Conservation (phyloP, 2,888 invertebrate genomes). For the Phortica magna region DNA sequence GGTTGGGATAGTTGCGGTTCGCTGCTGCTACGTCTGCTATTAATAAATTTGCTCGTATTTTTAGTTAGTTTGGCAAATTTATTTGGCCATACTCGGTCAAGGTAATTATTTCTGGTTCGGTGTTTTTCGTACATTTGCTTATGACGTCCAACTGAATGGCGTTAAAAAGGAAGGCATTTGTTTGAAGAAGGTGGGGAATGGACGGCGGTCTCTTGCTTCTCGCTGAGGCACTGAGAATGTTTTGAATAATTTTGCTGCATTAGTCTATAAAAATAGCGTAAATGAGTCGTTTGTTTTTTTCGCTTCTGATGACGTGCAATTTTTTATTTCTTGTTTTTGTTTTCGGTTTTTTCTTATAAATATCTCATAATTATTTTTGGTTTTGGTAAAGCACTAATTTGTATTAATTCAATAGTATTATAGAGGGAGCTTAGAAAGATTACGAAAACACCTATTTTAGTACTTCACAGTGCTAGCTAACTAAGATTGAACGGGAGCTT, state of each 20-base stretch:
- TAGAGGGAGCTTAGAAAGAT: too few species aligned
- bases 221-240: conserved; percentile 36
- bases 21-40: background rate
- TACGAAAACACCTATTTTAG: too few species aligned
- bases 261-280: conserved; percentile 1
- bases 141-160: conserved; percentile 52
- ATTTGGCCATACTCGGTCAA: conserved; percentile 56
- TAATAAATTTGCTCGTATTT: background rate
- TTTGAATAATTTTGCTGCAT: conserved; percentile 31
- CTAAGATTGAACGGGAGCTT: too few species aligned
- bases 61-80: conserved; percentile 46
- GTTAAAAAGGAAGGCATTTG: background rate
- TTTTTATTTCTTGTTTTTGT: background rate
- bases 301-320: background rate
- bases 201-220: background rate
- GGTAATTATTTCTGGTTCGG: conserved; percentile 56
- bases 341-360: background rate
- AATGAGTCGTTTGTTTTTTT: conserved; percentile 16
- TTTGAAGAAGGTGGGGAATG: background rate
- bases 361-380: too few species aligned
- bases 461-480: too few species aligned
- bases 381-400: too few species aligned
- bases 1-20: background rate
- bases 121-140: conserved; percentile 27
- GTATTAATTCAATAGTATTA: too few species aligned